phyloP scores from a whole-genome alignment of 2,888 invertebrate species.

The Cancer borealis region DNA sequence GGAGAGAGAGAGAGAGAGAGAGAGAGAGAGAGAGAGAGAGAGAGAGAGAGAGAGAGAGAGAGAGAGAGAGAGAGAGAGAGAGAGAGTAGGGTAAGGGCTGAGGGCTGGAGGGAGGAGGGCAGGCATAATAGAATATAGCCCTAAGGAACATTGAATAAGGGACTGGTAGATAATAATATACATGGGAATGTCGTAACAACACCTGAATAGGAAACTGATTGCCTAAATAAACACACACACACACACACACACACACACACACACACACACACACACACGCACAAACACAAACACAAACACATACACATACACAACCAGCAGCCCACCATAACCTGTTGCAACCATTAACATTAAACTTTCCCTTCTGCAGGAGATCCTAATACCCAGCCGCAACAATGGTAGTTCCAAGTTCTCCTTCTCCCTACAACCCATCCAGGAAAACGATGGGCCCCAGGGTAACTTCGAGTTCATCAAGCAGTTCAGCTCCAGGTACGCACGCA shows the following conservation, averaged over 20 bases:
- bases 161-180: not conserved
- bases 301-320: constrained; percentile 43
- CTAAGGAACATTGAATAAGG: not conserved
- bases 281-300: constrained; percentile 39
- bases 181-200: not conserved
- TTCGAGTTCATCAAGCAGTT: constrained; percentile 85
- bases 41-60: not conserved
- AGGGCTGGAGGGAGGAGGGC: not conserved
- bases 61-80: not conserved
- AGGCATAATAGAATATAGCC: not conserved
- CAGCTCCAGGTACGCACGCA: constrained; percentile 60
- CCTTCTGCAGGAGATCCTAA: constrained; percentile 66
- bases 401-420: constrained; percentile 86
- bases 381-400: constrained; percentile 67
- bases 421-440: constrained; percentile 89
- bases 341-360: constrained; percentile 26
- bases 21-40: too few species aligned
- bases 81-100: not conserved
- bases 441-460: constrained; percentile 92
- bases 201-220: not conserved
- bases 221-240: not conserved
- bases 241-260: constrained; percentile 54
- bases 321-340: not conserved
- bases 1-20: too few species aligned
- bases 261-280: constrained; percentile 53